phyloP scores from a whole-genome alignment of 2,888 invertebrate species.

The Lochmaea capreae region DNA sequence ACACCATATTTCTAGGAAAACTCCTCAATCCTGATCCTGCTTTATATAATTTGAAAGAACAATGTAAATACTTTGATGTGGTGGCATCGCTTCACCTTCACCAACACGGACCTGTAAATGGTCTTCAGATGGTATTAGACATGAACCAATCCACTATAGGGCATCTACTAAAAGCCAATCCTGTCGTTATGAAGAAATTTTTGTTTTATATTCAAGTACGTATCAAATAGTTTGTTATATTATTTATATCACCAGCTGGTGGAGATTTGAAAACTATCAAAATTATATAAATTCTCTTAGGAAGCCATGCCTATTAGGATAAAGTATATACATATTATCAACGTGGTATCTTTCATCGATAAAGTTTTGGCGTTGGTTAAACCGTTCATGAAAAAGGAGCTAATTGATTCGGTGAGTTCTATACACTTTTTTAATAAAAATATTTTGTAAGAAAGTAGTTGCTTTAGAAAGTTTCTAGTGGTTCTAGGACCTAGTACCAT shows the following conservation, averaged over 20 bases:
- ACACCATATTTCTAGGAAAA: constrained; percentile 55
- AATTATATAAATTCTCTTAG: constrained; percentile 58
- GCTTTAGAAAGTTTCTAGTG: too few species aligned
- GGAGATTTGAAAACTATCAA: too few species aligned
- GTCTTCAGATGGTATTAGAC: constrained; percentile 74
- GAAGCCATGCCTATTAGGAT: constrained; percentile 68
- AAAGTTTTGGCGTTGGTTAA: constrained; percentile 66
- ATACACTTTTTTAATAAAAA: too few species aligned
- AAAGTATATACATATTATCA: constrained; percentile 67
- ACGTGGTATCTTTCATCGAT: constrained; percentile 66
- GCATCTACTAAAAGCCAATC: constrained; percentile 74
- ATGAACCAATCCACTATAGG: constrained; percentile 72
- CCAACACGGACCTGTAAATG: constrained; percentile 67
- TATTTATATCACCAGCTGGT: too few species aligned
- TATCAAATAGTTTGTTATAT: background rate
- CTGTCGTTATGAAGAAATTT: constrained; percentile 75
- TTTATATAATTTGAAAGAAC: constrained; percentile 69
- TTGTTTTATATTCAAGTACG: constrained; percentile 75
- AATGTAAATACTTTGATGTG: constrained; percentile 70
- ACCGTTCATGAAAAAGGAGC: constrained; percentile 69
- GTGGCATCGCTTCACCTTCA: constrained; percentile 71
- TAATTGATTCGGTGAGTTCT: constrained; percentile 54
- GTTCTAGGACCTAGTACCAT: too few species aligned
- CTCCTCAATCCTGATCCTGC: constrained; percentile 70
- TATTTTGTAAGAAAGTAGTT: too few species aligned